These are phyloP conservation scores for Hephaestus fuliginosus DNA, from an alignment of 2,797 vertebrate species.

Conservation along the genomic window DNA sequence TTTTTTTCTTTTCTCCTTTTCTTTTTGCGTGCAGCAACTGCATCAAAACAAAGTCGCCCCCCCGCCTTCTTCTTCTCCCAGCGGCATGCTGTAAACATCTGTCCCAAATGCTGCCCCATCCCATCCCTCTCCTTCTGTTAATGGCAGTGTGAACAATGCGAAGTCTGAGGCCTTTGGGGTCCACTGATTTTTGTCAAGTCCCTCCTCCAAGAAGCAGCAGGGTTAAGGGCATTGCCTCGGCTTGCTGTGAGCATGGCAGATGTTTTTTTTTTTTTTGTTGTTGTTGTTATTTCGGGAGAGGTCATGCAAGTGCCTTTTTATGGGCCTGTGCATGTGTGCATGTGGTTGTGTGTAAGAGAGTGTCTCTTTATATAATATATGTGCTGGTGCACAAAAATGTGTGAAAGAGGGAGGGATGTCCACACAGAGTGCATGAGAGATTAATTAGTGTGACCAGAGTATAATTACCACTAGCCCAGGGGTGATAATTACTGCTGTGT, in stretches of 20 bases:
- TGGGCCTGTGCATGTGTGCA: not conserved
- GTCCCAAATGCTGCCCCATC: slow-evolving; percentile 46
- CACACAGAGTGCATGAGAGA: slow-evolving; percentile 56
- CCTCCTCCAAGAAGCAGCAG: slow-evolving; percentile 48
- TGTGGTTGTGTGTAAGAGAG: slow-evolving; percentile 3
- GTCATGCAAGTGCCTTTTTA: slow-evolving; percentile 34
- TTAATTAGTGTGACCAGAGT: slow-evolving; percentile 77
- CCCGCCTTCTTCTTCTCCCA: slow-evolving; percentile 38
- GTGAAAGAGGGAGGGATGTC: slow-evolving; percentile 48
- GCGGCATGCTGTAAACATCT: slow-evolving; percentile 60
- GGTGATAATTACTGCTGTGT: slow-evolving; percentile 68
- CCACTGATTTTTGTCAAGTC: slow-evolving; percentile 47
- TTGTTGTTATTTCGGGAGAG: slow-evolving; percentile 69
- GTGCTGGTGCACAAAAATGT: slow-evolving; percentile 39
- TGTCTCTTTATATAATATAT: slow-evolving; percentile 46
- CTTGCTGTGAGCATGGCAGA: slow-evolving; percentile 50
- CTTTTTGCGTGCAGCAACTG: slow-evolving; percentile 28
- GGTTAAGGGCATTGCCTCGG: slow-evolving; percentile 40
- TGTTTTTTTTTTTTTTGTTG: slow-evolving; percentile 42
- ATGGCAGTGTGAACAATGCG: slow-evolving; percentile 71
- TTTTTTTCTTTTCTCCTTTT: too few species aligned
- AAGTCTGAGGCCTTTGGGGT: slow-evolving; percentile 40
- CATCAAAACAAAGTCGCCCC: slow-evolving; percentile 59
- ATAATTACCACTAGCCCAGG: slow-evolving; percentile 72
- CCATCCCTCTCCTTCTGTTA: slow-evolving; percentile 41